Conservation (phyloP, 2,888 invertebrate genomes). For the Drosophila kambysellisi region DNA sequence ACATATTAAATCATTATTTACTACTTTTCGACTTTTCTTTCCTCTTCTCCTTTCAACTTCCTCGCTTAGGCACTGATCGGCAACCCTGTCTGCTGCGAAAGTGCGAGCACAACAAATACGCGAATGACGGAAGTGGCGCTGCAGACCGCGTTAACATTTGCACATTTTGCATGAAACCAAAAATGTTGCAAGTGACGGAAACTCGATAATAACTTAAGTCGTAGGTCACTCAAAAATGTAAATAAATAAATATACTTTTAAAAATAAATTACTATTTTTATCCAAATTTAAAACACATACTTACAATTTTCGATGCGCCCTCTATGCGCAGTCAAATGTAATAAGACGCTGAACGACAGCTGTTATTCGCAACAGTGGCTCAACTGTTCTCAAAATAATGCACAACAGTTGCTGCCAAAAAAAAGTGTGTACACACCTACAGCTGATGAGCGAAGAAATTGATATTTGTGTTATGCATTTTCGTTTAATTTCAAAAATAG, state of each 20-base stretch:
- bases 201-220: not conserved
- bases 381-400: conserved; percentile 1
- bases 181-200: conserved; percentile 1
- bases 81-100: conserved; percentile 61
- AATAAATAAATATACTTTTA: not conserved
- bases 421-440: not conserved
- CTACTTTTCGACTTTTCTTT: not conserved
- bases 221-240: not conserved
- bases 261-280: not conserved
- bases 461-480: not conserved
- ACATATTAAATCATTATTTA: not conserved
- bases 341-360: not conserved
- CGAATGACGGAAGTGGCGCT: conserved; percentile 3
- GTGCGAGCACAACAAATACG: conserved; percentile 23
- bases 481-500: not conserved
- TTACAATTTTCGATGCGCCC: not conserved
- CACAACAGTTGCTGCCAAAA: not conserved
- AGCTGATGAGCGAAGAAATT: not conserved
- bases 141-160: conserved; percentile 59
- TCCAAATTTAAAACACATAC: not conserved
- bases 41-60: not conserved
- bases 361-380: not conserved
- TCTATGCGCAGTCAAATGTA: not conserved
- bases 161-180: conserved; percentile 63
- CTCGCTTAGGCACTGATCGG: conserved; percentile 57